Evolutionary conservation across 1,140 invertebrate genomes (phyloP).

Genomic region (Drosophila saltans): DNA sequence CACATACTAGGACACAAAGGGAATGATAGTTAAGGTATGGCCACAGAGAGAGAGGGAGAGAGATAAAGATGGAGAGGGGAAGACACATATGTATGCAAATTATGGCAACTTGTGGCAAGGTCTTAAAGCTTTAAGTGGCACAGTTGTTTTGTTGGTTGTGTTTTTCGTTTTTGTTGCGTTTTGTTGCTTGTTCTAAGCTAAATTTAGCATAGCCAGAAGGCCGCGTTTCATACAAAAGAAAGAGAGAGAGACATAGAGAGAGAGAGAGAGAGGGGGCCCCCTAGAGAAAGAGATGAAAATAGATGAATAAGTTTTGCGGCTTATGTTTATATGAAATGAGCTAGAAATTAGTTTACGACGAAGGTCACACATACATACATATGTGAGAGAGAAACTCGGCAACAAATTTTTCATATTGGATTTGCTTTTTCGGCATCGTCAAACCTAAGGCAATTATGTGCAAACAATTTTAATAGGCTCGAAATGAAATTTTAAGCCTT

Average conservation of each 20-base stretch:
- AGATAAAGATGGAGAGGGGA: not conserved
- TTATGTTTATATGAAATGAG: conserved; percentile 61
- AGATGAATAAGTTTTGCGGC: conserved; percentile 17
- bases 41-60: not conserved
- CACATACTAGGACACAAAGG: conserved; percentile 10
- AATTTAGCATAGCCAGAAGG: conserved; percentile 68
- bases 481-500: conserved; percentile 66
- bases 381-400: conserved; percentile 8
- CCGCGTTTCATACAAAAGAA: conserved; percentile 24
- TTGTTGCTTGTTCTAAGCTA: conserved; percentile 46
- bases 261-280: not conserved
- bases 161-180: conserved; percentile 20
- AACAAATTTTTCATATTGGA: conserved; percentile 30
- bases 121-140: conserved; percentile 52
- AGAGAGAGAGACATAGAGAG: not conserved
- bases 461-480: conserved; percentile 65
- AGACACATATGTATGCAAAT: conserved; percentile 37
- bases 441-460: conserved; percentile 37
- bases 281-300: not conserved
- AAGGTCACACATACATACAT: conserved; percentile 46
- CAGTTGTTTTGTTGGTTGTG: conserved; percentile 20
- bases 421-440: not conserved
- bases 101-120: conserved; percentile 45
- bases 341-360: conserved; percentile 74
- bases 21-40: not conserved